phyloP scores from a whole-genome alignment of 1,140 invertebrate genomes.

The Aphidius gifuensis region DNA sequence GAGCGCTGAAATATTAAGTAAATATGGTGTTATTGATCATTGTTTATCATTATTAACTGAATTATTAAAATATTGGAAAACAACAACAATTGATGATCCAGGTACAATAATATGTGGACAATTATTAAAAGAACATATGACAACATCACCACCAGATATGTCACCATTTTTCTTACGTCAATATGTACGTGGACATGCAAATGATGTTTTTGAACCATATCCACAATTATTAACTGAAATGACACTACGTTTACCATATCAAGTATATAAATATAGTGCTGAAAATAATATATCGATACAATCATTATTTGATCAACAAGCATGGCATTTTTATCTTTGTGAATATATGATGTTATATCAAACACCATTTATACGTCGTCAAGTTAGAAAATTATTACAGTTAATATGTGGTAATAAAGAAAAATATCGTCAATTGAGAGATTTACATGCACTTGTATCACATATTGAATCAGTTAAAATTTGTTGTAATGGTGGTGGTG shows the following conservation, averaged over 20 bases:
- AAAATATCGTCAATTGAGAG: constrained; percentile 88
- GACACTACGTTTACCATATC: constrained; percentile 88
- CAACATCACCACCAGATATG: constrained; percentile 85
- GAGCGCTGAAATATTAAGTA: constrained; percentile 74
- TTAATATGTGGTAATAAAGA: constrained; percentile 95
- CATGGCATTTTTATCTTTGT: constrained; percentile 81
- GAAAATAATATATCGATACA: constrained; percentile 57
- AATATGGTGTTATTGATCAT: constrained; percentile 77
- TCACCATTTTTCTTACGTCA: constrained; percentile 92
- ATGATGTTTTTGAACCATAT: constrained; percentile 92
- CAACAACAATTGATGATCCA: constrained; percentile 54
- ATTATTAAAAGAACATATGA: constrained; percentile 78
- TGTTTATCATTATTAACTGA: constrained; percentile 78
- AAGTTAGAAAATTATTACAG: constrained; percentile 85
- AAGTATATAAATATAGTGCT: constrained; percentile 74
- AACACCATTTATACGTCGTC: constrained; percentile 71
- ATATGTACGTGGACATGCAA: constrained; percentile 86
- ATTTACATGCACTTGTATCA: constrained; percentile 84
- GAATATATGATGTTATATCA: constrained; percentile 96
- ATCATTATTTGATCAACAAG: constrained; percentile 58
- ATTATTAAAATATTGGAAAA: constrained; percentile 81
- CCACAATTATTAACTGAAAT: constrained; percentile 92
- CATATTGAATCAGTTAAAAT: constrained; percentile 66
- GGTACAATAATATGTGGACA: constrained; percentile 55
- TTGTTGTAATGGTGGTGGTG: constrained; percentile 62